phyloP scores from a whole-genome alignment of 1,140 invertebrate genomes.

The Macrosteles quadrilineatus region DNA sequence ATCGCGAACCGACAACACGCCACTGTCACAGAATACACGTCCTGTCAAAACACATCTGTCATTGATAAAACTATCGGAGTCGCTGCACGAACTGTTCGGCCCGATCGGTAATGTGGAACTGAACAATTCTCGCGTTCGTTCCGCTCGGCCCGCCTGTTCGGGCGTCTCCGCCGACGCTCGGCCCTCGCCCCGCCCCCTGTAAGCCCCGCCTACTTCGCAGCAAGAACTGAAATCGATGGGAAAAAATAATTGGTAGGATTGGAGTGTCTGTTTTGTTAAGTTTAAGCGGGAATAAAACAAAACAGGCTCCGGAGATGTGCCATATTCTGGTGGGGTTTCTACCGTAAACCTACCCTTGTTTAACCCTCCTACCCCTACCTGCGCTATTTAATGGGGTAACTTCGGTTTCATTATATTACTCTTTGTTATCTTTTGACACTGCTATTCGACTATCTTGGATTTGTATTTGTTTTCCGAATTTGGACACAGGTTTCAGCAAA shows the following conservation, averaged over 20 bases:
- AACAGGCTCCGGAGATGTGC: constrained; percentile 9
- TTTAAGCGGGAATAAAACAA: constrained; percentile 11
- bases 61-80: constrained; percentile 15
- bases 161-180: constrained; percentile 18
- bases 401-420: constrained; percentile 12
- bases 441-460: no score
- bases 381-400: constrained; percentile 11
- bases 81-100: constrained; percentile 12
- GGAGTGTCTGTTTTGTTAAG: constrained; percentile 15
- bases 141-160: constrained; percentile 1
- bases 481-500: no score
- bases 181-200: background rate
- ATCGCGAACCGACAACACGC: no score
- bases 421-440: constrained; percentile 9
- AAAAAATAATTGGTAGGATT: constrained; percentile 29
- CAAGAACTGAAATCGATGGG: constrained; percentile 29
- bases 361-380: background rate
- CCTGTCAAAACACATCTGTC: background rate
- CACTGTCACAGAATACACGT: background rate
- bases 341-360: background rate
- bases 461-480: no score
- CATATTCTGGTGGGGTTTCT: constrained; percentile 15
- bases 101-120: constrained; percentile 25
- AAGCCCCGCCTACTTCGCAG: constrained; percentile 23
- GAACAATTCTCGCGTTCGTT: constrained; percentile 10